Evolutionary conservation across 2,888 invertebrate genomes (phyloP).

Genomic region (Pandemis corylana): DNA sequence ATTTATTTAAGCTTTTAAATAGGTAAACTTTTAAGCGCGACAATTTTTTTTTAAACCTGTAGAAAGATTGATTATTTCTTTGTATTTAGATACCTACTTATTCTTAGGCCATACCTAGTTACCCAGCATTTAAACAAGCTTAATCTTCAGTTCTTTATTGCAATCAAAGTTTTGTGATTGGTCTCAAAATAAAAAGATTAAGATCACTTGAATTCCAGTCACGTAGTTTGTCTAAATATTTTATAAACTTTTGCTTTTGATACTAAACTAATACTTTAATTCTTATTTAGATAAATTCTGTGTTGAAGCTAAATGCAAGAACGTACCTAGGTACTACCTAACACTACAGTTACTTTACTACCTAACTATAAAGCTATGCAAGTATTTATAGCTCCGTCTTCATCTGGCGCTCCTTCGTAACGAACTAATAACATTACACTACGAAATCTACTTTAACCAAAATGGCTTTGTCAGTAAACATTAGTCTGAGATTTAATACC

Average conservation of each 20-base stretch:
- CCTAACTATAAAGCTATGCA: background rate
- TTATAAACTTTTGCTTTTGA: constrained; percentile 1
- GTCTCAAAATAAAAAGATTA: background rate
- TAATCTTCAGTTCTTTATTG: background rate
- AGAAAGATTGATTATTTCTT: too few relatives aligned
- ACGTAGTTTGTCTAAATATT: constrained; percentile 1
- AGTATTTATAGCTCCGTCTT: background rate
- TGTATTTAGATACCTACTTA: background rate
- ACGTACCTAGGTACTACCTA: background rate
- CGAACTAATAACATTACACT: constrained; percentile 51
- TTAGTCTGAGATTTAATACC: constrained; percentile 52
- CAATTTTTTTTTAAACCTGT: too few relatives aligned
- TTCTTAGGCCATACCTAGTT: too few relatives aligned
- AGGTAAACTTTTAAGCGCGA: too few relatives aligned
- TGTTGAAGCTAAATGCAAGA: background rate
- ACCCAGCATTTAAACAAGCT: background rate
- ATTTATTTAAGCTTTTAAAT: too few relatives aligned
- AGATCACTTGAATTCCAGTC: background rate
- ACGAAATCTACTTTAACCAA: constrained; percentile 52
- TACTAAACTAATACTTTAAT: constrained; percentile 29
- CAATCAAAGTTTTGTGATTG: background rate
- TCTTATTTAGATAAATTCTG: background rate
- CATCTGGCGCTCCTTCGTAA: constrained; percentile 26
- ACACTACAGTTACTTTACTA: background rate
- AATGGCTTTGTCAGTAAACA: constrained; percentile 62